Conservation (phyloP, 2,888 invertebrate species). For the Caenorhabditis drosophilae region DNA sequence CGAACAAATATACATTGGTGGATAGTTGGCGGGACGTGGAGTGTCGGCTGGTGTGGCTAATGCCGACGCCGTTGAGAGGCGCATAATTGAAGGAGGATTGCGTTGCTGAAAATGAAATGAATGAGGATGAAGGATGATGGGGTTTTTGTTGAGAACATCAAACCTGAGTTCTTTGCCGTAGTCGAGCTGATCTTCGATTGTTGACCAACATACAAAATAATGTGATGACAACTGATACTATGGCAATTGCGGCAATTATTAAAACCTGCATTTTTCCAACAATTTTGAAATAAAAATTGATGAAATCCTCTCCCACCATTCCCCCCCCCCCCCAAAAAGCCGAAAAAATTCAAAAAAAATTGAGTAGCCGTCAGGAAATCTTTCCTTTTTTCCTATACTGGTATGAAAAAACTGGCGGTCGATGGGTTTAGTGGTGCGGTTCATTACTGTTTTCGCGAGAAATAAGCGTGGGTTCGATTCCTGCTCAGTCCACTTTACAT, state of each 20-base stretch:
- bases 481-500: too few relatives aligned
- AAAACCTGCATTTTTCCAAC: constrained; percentile 32
- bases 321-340: too few relatives aligned
- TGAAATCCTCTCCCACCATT: too few relatives aligned
- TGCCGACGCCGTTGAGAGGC: constrained; percentile 18
- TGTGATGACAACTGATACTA: constrained; percentile 47
- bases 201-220: constrained; percentile 50
- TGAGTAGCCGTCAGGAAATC: too few relatives aligned
- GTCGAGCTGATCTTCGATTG: constrained; percentile 32
- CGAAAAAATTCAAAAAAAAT: too few relatives aligned
- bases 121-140: too few relatives aligned
- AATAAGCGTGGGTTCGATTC: too few relatives aligned
- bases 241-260: constrained; percentile 46
- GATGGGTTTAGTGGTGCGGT: too few relatives aligned
- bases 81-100: constrained; percentile 11
- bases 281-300: too few relatives aligned
- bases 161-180: constrained; percentile 37
- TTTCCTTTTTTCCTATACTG: not conserved
- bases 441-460: too few relatives aligned
- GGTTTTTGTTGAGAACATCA: too few relatives aligned
- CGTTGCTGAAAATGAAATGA: constrained; percentile 13
- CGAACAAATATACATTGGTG: constrained; percentile 42
- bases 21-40: constrained; percentile 18
- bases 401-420: too few relatives aligned
- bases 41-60: constrained; percentile 19